Percentiles rank a stretch among this genome's conserved stretches.
Evolutionary conservation across 2,797 vertebrate genomes (phyloP).

Genomic region (Rhinoraja longicauda): DNA sequence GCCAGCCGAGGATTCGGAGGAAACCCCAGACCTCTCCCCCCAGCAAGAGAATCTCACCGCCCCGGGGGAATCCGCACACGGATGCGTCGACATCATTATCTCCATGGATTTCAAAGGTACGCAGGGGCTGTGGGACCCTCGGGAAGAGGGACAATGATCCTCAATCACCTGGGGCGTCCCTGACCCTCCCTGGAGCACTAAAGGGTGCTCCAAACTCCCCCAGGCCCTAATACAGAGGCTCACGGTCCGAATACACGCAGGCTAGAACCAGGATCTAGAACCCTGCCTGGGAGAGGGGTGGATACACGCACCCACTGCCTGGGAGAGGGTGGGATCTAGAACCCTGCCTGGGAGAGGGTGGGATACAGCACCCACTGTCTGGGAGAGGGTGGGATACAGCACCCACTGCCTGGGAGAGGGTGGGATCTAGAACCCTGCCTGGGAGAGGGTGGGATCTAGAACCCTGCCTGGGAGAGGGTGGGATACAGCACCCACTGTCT

Average conservation of each 20-base stretch:
- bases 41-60: conserved; percentile 49
- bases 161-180: too few relatives aligned
- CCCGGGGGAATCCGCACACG: conserved; percentile 48
- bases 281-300: too few relatives aligned
- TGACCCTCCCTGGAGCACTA: background rate
- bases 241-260: background rate
- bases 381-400: too few relatives aligned
- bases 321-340: too few relatives aligned
- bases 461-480: too few relatives aligned
- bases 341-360: too few relatives aligned
- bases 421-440: too few relatives aligned
- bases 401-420: too few relatives aligned
- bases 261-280: background rate
- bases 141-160: background rate
- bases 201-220: background rate
- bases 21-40: conserved; percentile 44
- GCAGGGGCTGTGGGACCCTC: background rate
- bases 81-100: conserved; percentile 45
- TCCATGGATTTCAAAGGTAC: conserved; percentile 48
- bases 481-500: too few relatives aligned
- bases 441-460: too few relatives aligned
- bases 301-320: too few relatives aligned
- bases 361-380: too few relatives aligned
- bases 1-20: conserved; percentile 32
- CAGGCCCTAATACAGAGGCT: background rate